These are phyloP conservation scores for Halesus radiatus DNA, from an alignment of 1,140 invertebrate genomes.

Conservation along the genomic window DNA sequence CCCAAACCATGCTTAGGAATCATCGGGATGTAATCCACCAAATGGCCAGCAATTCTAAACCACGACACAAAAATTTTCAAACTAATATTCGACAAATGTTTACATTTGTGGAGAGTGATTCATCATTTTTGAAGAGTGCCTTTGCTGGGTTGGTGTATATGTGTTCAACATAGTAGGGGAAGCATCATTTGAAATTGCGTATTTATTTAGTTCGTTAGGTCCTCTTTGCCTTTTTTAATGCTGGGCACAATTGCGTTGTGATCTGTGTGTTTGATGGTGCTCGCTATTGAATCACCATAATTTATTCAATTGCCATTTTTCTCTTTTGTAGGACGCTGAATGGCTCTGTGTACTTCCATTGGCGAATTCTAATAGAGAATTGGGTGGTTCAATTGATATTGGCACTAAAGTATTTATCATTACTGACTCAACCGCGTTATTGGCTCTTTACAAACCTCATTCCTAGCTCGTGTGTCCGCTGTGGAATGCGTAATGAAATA, in stretches of 20 bases:
- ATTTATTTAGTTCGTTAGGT: conserved; percentile 55
- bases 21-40: not conserved
- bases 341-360: too few species aligned
- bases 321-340: not conserved
- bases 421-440: too few species aligned
- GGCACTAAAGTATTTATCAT: too few species aligned
- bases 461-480: too few species aligned
- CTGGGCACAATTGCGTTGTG: conserved; percentile 21
- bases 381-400: too few species aligned
- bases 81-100: not conserved
- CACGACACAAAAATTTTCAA: not conserved
- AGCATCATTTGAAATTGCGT: conserved; percentile 44
- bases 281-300: conserved; percentile 34
- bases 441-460: too few species aligned
- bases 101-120: not conserved
- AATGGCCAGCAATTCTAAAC: not conserved
- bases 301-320: conserved; percentile 37
- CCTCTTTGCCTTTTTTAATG: conserved; percentile 37
- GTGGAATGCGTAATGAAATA: too few species aligned
- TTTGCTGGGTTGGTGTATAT: not conserved
- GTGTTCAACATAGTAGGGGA: conserved; percentile 3
- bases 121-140: not conserved
- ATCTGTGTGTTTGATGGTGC: conserved; percentile 31
- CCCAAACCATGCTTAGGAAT: not conserved
- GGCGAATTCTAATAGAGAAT: too few species aligned